Conservation (phyloP, 2,113 vertebrate genomes). For the Tor tambroides region DNA sequence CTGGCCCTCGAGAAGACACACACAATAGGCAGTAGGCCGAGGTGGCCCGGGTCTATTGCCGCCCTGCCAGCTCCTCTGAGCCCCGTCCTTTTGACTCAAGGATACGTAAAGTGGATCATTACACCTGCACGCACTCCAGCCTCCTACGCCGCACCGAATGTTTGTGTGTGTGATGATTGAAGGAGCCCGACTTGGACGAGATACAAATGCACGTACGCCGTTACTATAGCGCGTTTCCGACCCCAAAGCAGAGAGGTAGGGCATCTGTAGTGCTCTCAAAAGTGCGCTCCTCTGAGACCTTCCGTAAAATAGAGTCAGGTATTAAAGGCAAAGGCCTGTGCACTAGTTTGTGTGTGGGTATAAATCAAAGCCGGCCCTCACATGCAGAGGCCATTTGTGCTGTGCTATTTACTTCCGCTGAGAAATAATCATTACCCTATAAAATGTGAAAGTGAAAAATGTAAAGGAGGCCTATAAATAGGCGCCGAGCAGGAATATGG, state of each 20-base stretch:
- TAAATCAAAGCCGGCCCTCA: conserved; percentile 73
- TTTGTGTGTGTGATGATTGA: conserved; percentile 35
- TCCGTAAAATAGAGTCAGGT: conserved; percentile 41
- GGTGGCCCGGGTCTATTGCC: conserved; percentile 73
- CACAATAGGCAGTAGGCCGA: conserved; percentile 68
- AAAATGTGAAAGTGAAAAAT: conserved; percentile 75
- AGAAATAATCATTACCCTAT: conserved; percentile 77
- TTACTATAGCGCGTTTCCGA: not conserved
- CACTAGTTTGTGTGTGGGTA: conserved; percentile 64
- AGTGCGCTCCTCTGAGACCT: conserved; percentile 26
- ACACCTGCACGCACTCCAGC: conserved; percentile 67
- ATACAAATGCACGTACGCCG: conserved; percentile 12
- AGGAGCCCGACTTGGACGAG: conserved; percentile 23
- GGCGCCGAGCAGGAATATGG: conserved; percentile 64
- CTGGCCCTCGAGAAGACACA: conserved; percentile 61
- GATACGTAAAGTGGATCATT: conserved; percentile 56
- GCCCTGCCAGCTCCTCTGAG: conserved; percentile 69
- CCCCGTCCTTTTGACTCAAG: conserved; percentile 57
- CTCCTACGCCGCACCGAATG: conserved; percentile 36
- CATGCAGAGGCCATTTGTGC: conserved; percentile 69
- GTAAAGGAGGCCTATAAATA: conserved; percentile 75
- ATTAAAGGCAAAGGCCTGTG: conserved; percentile 44
- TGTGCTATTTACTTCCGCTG: conserved; percentile 72
- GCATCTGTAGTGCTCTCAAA: not conserved
- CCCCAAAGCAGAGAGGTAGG: not conserved